Evolutionary conservation across 2,888 invertebrate genomes (phyloP), one percentile per base, ranked within the genome.

Genomic region (Gandaritis pyraliata): DNA sequence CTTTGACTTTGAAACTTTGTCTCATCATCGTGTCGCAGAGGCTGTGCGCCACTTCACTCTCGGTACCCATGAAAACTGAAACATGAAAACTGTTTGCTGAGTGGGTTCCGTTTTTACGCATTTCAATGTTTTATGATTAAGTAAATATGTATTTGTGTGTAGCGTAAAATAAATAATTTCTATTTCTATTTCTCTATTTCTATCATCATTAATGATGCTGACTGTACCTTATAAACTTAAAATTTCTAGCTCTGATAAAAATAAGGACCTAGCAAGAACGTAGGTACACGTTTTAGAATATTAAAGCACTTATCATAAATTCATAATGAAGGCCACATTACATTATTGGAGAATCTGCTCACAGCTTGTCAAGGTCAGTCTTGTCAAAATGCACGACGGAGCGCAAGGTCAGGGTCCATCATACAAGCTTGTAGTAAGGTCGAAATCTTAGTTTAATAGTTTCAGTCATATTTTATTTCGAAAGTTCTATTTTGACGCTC

Each of bases 311-410:
- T 64, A 64, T 65, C 46, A 62, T n/a, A n/a, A n/a, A n/a, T n/a
- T n/a, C n/a, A n/a, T 57, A 67, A 65, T 62, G 56, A 67, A 68
- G 68, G 66, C 61, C 13, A 51, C 46, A 43, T 52, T 50, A 50
- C 36, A 57, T 53, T 56, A 57, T 58, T 70, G 65, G 65, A 58
- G 65, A 69, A 66, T 68, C 58, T 48, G 61, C 60, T 60, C 61
- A 54, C 64, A 65, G 64, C 63, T 58, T 56, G 58, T 53, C 69
- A 72, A 73, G 75, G 75, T 72, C 62, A 62, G 30, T 39, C 12
- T 69, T 74, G 75, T 72, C 76, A 76, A 77, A 76, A 73, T 64
- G 69, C 67, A 65, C 61, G 70, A 70, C 71, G 65, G 38, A 1
- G 41, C 61, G 51, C 74, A 72, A 75, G 73, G 76, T 72, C 75